Evolutionary conservation across 2,113 vertebrate species (phyloP).

Genomic region (Leucoraja erinaceus): DNA sequence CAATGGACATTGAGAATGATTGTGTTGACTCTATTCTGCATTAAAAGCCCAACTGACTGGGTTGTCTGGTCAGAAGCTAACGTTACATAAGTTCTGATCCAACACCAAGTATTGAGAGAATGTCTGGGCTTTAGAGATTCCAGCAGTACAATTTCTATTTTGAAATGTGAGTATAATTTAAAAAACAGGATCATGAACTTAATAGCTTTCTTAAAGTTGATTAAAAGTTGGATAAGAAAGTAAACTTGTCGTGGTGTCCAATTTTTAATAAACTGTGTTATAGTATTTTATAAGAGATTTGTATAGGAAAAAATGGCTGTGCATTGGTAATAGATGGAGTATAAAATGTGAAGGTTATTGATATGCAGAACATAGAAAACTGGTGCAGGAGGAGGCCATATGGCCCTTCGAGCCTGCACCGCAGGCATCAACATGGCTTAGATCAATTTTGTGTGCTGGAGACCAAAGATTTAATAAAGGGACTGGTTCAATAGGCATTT

Average conservation of each 20-base stretch:
- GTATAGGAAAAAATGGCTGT: not conserved
- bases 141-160: not conserved
- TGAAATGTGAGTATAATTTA: not conserved
- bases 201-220: not conserved
- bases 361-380: not conserved
- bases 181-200: not conserved
- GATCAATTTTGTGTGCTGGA: not conserved
- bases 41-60: not conserved
- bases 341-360: not conserved
- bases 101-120: not conserved
- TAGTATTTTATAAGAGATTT: not conserved
- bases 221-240: not conserved
- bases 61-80: not conserved
- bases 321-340: not conserved
- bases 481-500: not conserved
- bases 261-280: not conserved
- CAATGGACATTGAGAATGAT: not conserved
- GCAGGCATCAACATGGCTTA: not conserved
- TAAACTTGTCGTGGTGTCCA: not conserved
- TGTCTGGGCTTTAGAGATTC: not conserved
- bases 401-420: no score
- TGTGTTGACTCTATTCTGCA: not conserved
- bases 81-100: not conserved
- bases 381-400: no score
- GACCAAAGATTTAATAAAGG: not conserved